These are phyloP conservation scores for Trissolcus basalis DNA, from an alignment of 1,140 invertebrate genomes.

Conservation along the genomic window DNA sequence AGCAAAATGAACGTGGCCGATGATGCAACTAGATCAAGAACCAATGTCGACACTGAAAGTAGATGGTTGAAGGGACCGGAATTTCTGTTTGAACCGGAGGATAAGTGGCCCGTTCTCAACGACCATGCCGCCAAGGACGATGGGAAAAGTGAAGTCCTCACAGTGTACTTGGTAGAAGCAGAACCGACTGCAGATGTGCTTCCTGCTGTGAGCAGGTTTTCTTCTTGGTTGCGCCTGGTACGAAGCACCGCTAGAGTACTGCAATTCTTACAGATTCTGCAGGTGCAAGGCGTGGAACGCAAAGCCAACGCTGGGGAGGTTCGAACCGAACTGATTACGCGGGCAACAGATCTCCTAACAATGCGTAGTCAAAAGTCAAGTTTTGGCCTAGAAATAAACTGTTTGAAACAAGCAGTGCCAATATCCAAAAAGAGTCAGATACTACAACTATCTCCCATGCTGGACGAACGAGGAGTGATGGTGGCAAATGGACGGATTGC, in stretches of 20 bases:
- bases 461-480: neutral
- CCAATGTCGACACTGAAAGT: neutral
- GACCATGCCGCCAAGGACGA: neutral
- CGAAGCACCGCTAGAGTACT: constrained; percentile 5
- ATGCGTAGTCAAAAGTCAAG: neutral
- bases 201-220: neutral
- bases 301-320: neutral
- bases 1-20: constrained; percentile 58
- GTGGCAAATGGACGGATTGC: neutral
- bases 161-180: neutral
- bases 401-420: neutral
- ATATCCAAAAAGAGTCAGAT: neutral
- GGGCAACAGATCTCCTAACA: neutral
- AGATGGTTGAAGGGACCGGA: neutral
- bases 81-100: neutral
- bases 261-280: neutral
- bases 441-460: neutral
- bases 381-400: neutral
- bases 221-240: neutral
- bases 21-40: constrained; percentile 13
- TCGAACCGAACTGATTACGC: neutral
- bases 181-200: neutral
- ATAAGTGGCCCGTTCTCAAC: constrained; percentile 6
- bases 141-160: neutral
- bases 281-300: neutral